phyloP scores from a whole-genome alignment of 2,888 invertebrate genomes.

The Piscicola geometra region DNA sequence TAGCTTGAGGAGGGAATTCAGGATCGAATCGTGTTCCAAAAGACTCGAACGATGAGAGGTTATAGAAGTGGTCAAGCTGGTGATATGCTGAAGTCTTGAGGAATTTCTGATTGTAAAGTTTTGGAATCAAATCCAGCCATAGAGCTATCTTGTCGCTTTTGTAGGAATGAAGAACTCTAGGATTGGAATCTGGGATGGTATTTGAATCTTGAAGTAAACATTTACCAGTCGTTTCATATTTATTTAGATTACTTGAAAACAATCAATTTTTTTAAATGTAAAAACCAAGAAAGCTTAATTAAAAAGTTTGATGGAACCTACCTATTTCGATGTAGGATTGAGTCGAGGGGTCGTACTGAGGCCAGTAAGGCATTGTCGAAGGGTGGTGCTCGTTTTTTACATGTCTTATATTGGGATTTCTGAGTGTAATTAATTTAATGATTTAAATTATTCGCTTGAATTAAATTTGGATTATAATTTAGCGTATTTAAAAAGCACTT shows the following conservation, averaged over 20 bases:
- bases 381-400: no score
- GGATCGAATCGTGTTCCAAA: constrained; percentile 27
- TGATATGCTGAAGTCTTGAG: constrained; percentile 2
- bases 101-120: constrained; percentile 6
- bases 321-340: constrained; percentile 28
- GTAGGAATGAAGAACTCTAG: constrained; percentile 18
- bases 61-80: constrained; percentile 23
- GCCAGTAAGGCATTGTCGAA: constrained; percentile 7
- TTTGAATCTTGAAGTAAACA: no score
- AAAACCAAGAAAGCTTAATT: no score
- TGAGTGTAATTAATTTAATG: not conserved
- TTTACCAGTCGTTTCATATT: no score
- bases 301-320: no score
- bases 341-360: constrained; percentile 19
- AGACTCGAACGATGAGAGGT: constrained; percentile 21
- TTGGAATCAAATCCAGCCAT: constrained; percentile 29
- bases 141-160: constrained; percentile 29
- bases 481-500: no score
- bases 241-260: no score
- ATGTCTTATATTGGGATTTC: constrained; percentile 7
- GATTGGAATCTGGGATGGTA: constrained; percentile 13
- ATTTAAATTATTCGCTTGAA: not conserved
- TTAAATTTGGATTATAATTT: no score
- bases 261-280: no score
- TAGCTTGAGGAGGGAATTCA: not conserved